Base-by-base conservation (phyloP, 2,113 vertebrate species). In the Galbula dea region DNA sequence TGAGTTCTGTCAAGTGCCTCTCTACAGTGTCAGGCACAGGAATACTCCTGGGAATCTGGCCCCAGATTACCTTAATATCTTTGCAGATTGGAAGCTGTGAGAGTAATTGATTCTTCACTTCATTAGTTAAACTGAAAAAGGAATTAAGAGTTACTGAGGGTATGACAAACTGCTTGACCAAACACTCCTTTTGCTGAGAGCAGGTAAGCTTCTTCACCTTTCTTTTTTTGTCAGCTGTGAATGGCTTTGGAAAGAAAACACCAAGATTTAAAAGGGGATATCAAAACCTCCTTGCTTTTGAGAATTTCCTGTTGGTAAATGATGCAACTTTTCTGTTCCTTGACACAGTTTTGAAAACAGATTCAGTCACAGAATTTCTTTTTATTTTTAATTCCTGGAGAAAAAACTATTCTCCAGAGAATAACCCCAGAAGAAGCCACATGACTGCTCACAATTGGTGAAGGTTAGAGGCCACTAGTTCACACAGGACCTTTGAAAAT, bases 101-200 rank as follows among this genome's bases (percentile, higher is more conserved):
- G 83, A 77, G 83, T 94, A 95, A 95, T 92, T 95, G 96, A 91
- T 92, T 95, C 94, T 67, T 93, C 78, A 90, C 78, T 96, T 95
- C 91, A 87, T 94, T 95, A 94, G 86, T 89, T 78, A 87, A 95
- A 95, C 91, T 91, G 89, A 89, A 95, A 93, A 87, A 84, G 78
- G 89, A 94, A 91, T 89, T 91, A 89, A 94, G 74, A 95, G 79
- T 69, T 87, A 72, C 54, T 17, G 30, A 82, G 87, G 71, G 57
- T 68, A 71, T 24, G 4, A 89, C 52, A 80, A 78, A 71, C 36
- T 26, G 84, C 43, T 78, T 81, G 94, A 91, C 87, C 87, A 82
- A 94, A 75, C 27, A 27, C 62, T 89, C 43, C 29, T 88, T 86
- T 54, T 63, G 58, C 66, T 79, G 69, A 48, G 57, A 78, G 37